Base-by-base conservation (phyloP, 2,888 invertebrate genomes). In the Notodonta ziczac region DNA sequence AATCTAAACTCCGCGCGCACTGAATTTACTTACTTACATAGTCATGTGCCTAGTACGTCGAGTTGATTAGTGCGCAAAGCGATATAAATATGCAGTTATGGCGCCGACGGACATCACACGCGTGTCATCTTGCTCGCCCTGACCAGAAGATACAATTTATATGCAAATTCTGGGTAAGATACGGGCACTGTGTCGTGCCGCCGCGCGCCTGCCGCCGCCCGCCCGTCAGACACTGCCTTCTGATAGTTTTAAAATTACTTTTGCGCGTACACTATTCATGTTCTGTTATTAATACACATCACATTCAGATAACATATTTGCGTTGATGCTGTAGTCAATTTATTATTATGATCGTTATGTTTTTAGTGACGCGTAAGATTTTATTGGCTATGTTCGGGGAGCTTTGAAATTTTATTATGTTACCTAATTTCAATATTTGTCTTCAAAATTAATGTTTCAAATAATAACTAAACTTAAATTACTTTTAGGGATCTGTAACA, bases 71-170 rank as follows among this genome's bases (percentile, higher is more conserved):
- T 42, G 52, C 13, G 63, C 56, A 51, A 48, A 57, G 61, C 62
- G 56, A 69, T 73, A 77, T 82, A 84, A 84, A 84, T 85, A 86
- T 83, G 83, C 78, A 85, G 79, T 76, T 59, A 72, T 78, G 79
- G 80, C 77, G 73, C 76, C 69, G 70, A 58, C 72, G 76, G 76
- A 73, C 78, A 81, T 83, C 81, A 83, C 83, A 87, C 87, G 85
- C 82, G 88, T 88, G 89, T 90, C 91, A 87, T 91, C 91, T 90
- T 91, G 89, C 83, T 81, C 81, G 84, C 84, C 86, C 83, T 90
- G 90, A 88, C 89, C 89, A 89, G 88, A 93, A 93, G 93, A 93
- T 89, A 92, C 93, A 94, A 94, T 94, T 93, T 94, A 94, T 93
- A 94, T 94, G 94, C 91, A 90, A 94, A 94, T 94, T 83, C 79